Conservation (phyloP, 1,140 invertebrate species). For the Drosophila grimshawi region DNA sequence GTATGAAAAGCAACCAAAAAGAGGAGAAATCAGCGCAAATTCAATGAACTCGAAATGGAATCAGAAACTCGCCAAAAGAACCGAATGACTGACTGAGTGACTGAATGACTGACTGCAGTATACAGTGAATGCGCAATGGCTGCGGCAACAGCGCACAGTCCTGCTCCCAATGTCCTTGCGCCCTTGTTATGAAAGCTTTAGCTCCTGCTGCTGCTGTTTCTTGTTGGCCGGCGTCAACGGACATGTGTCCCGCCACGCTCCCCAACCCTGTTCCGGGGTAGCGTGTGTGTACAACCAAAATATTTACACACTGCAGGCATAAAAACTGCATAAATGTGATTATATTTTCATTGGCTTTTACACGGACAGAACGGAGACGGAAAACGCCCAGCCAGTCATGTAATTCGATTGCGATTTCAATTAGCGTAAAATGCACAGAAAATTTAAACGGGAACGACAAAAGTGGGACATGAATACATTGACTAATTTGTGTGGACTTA, state of each 20-base stretch:
- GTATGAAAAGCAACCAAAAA: constrained; percentile 41
- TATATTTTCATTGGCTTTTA: constrained; percentile 81
- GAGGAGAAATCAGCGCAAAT: constrained; percentile 74
- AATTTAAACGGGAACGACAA: constrained; percentile 39
- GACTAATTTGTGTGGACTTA: constrained; percentile 13
- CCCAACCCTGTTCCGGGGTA: constrained; percentile 4
- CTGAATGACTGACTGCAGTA: constrained; percentile 11
- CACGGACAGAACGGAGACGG: constrained; percentile 1
- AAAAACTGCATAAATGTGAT: constrained; percentile 83
- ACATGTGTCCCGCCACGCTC: background rate
- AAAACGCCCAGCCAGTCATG: constrained; percentile 39
- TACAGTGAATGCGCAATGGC: constrained; percentile 19
- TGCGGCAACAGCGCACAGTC: constrained; percentile 11
- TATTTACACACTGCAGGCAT: constrained; percentile 82
- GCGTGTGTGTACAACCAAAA: constrained; percentile 63
- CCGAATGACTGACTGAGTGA: constrained; percentile 19
- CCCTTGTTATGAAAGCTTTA: constrained; percentile 14
- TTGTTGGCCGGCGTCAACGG: background rate
- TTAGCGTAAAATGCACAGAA: constrained; percentile 72
- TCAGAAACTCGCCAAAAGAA: constrained; percentile 39
- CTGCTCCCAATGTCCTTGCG: constrained; percentile 5
- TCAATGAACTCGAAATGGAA: constrained; percentile 81
- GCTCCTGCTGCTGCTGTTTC: constrained; percentile 35
- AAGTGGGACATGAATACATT: constrained; percentile 8
- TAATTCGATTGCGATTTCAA: constrained; percentile 82